Conservation (phyloP, 1,140 invertebrate species). For the Danaus plexippus region DNA sequence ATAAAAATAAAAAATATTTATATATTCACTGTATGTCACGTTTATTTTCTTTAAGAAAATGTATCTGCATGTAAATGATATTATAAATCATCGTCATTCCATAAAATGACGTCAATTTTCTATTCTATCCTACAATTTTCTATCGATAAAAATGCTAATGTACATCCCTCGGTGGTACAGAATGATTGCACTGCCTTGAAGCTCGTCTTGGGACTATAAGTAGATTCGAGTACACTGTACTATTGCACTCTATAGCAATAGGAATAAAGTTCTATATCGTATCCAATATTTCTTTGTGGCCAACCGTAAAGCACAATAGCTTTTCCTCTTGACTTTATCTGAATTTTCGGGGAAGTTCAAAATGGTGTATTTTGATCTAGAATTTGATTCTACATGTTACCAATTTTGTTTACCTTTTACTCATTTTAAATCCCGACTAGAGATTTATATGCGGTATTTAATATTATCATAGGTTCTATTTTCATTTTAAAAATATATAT, state of each 20-base stretch:
- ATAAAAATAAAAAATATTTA: no score
- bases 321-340: conserved; percentile 38
- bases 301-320: conserved; percentile 30
- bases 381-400: conserved; percentile 8
- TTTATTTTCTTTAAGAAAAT: no score
- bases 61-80: no score
- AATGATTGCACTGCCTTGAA: conserved; percentile 42
- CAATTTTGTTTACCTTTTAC: no score
- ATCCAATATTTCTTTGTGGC: conserved; percentile 11
- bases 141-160: conserved; percentile 63
- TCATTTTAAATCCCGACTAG: no score
- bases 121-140: conserved; percentile 26
- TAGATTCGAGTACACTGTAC: conserved; percentile 35
- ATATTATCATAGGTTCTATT: no score
- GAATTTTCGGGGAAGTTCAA: conserved; percentile 22
- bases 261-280: conserved; percentile 14
- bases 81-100: conserved; percentile 1
- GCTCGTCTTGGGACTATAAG: conserved; percentile 34
- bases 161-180: conserved; percentile 28
- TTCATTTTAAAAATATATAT: no score
- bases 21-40: no score
- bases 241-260: conserved; percentile 4
- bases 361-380: conserved; percentile 18
- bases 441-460: no score
- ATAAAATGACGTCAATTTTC: conserved; percentile 15